phyloP scores from a whole-genome alignment of 2,888 invertebrate species.

The Noctuana brunneofusca region DNA sequence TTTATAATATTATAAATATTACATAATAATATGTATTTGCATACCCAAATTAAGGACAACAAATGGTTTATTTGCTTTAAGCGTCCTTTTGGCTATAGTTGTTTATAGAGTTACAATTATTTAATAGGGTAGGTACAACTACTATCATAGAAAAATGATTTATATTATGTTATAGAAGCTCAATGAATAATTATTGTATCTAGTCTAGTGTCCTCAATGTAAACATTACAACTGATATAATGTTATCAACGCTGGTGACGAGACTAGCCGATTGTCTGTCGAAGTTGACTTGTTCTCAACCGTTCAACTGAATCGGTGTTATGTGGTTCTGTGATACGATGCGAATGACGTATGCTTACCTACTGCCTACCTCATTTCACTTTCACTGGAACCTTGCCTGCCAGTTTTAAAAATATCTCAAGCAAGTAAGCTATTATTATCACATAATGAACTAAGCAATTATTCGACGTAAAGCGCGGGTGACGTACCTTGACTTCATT shows the following conservation, averaged over 20 bases:
- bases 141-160: no score
- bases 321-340: background rate
- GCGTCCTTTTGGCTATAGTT: no score
- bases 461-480: background rate
- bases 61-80: no score
- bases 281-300: background rate
- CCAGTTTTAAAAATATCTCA: background rate
- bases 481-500: background rate
- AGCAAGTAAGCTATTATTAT: background rate
- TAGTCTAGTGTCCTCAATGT: conserved; percentile 9
- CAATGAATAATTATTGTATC: conserved; percentile 8
- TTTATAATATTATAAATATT: no score
- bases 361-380: background rate
- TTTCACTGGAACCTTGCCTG: background rate
- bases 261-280: conserved; percentile 36
- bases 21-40: no score
- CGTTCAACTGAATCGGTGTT: background rate
- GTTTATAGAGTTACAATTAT: no score
- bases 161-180: background rate
- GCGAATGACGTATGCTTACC: background rate
- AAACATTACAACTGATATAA: conserved; percentile 19
- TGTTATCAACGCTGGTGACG: conserved; percentile 18
- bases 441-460: background rate
- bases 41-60: no score
- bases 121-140: no score